Evolutionary conservation across 2,797 vertebrate genomes (phyloP), one percentile per base, ranked within the genome.

Genomic region (Enteromius radiatus): DNA sequence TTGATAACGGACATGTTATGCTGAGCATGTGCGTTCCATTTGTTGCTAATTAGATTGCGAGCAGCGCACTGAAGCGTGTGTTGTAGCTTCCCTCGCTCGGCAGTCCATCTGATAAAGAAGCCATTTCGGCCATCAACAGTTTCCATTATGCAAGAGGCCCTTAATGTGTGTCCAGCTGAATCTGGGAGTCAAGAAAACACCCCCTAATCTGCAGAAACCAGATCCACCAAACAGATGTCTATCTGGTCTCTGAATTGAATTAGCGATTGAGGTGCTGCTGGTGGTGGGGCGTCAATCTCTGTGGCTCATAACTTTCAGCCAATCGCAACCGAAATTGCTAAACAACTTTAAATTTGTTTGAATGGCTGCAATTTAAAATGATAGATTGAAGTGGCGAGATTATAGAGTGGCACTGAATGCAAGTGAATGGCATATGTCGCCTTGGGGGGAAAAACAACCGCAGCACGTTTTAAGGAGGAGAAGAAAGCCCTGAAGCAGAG

Each of bases 21-120:
- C 88, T 86, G 91, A 87, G 90, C 93, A 95, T 94, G 88, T 93
- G 94, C 92, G 91, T 93, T 94, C 93, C 93, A 94, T 94, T 94
- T 94, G 87, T 91, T 52, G 86, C 91, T 95, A 95, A 95, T 95
- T 94, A 92, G 90, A 94, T 94, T 93, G 91, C 89, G 87, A 90
- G 89, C 88, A 83, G 88, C 82, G 88, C 91, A 93, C 85, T 92
- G 92, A 93, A 91, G 90, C 91, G 86, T 92, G 90, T 89, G 88
- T 88, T 90, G 90, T 87, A 85, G 84, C 84, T 84, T 87, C 88
- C 83, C 88, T 89, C 69, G 91, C 87, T 84, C 89, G 86, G 86
- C 89, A 81, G 91, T 92, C 90, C 88, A 94, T 94, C 94, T 93
- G 94, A 95, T 95, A 94, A 94, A 92, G 88, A 91, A 89, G 84